phyloP scores from a whole-genome alignment of 1,140 invertebrate species.

The Eumeta japonica region DNA sequence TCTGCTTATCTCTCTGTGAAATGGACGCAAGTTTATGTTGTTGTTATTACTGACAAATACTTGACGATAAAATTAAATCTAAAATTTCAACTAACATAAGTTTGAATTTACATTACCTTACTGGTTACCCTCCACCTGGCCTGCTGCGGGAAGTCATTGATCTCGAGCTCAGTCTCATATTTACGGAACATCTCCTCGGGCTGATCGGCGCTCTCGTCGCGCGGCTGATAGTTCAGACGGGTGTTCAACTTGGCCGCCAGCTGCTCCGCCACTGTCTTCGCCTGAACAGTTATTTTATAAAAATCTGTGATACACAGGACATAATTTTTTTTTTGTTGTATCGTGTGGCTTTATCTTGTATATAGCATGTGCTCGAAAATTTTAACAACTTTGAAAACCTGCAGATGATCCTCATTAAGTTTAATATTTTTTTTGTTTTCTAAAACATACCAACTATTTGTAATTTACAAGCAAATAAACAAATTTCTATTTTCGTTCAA shows the following conservation, averaged over 20 bases:
- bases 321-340: neutral
- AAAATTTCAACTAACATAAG: no score
- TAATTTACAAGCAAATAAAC: no score
- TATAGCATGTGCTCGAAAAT: no score
- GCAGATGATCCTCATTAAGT: neutral
- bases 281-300: slow-evolving; percentile 52
- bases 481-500: no score
- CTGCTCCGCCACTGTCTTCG: slow-evolving; percentile 90
- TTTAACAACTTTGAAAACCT: no score
- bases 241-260: slow-evolving; percentile 95
- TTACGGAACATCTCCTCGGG: slow-evolving; percentile 80
- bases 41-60: no score
- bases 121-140: slow-evolving; percentile 98
- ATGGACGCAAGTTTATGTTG: no score
- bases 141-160: slow-evolving; percentile 99
- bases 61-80: no score
- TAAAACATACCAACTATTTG: no score
- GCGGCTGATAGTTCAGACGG: slow-evolving; percentile 94
- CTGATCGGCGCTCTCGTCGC: slow-evolving; percentile 68
- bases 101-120: no score
- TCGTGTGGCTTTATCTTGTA: neutral
- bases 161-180: slow-evolving; percentile 98
- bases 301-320: neutral
- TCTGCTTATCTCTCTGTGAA: no score
- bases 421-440: neutral